Base-by-base conservation (phyloP, 2,888 invertebrate species). In the Pteria penguin region DNA sequence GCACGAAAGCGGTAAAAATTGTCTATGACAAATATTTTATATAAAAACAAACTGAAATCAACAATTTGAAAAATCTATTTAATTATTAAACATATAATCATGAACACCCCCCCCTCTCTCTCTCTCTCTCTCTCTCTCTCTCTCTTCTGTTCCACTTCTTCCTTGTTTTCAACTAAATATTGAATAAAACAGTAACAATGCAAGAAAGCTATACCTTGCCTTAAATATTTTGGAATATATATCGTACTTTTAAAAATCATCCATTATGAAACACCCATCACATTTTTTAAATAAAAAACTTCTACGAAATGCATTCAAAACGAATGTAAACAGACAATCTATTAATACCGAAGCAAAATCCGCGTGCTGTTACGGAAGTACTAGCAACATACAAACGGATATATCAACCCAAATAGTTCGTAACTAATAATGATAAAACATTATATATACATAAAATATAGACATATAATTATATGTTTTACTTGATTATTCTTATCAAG, bases 341-440 rank as follows among this genome's bases (percentile, higher is more conserved):
- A 45, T 45, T 14, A 45, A 45, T 45, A 45, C 8, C 18, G 8
- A 14, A 18, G 45, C 45, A 45, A 45, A 45, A 65, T 65, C 65
- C 65, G 65, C 55, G 68, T 68, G 68, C n/a, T 26, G 31, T 57
- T n/a, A 61, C 70, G 70, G 70, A 70, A 70, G 70, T 70, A 29
- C 52, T 52, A 27, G 1, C 26, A 26, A 60, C 70, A 27, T 26
- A 45, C 31, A 45, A 4, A 24, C n/a, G 61, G 29, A 61, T 70
- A 61, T 70, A 8, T 36, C 14, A 61, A 24, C 70, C 29, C 70
- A 70, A 58, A 33, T 70, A 70, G 70, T 70, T 24, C 70, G 22
- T 45, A 26, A 52, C 57, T 8, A 32, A 36, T 63, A 32, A n/a
- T 32, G 18, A 4, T 36, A 63, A 33, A n/a, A 5, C 36, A 36